A percentile compares a stretch with the other conserved stretches of the same genome.
These are phyloP conservation scores for Hypsopygia costalis DNA, from an alignment of 2,888 invertebrate genomes.

Conservation along the genomic window DNA sequence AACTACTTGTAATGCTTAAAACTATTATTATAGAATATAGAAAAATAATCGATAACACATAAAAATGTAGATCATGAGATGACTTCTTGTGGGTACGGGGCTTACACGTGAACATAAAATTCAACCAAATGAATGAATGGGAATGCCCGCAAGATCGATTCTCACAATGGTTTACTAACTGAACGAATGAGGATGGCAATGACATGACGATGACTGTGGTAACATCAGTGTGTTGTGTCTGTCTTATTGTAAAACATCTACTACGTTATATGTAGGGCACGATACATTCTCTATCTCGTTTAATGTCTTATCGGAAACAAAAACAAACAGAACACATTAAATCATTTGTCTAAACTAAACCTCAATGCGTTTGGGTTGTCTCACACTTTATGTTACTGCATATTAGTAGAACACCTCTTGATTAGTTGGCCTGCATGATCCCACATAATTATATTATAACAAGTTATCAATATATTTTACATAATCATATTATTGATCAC, in stretches of 20 bases:
- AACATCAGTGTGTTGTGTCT: conserved; percentile 67
- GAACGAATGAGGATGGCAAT: conserved; percentile 35
- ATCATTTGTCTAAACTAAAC: conserved; percentile 13
- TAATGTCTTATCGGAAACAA: not conserved
- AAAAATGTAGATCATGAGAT: conserved; percentile 67
- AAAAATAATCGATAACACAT: conserved; percentile 60
- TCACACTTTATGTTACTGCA: conserved; percentile 3
- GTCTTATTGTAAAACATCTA: conserved; percentile 38
- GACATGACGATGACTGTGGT: conserved; percentile 50
- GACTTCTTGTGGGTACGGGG: conserved; percentile 43
- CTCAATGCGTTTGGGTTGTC: not conserved
- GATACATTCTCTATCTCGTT: not conserved
- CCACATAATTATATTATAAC: conserved; percentile 37
- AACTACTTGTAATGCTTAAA: conserved; percentile 54
- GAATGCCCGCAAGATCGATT: conserved; percentile 27
- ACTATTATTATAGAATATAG: conserved; percentile 40
- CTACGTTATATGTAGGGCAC: conserved; percentile 18
- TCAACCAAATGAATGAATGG: conserved; percentile 40
- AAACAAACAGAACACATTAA: conserved; percentile 31
- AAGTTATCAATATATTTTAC: conserved; percentile 24
- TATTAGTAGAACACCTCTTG: conserved; percentile 20
- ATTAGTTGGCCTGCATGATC: conserved; percentile 38
- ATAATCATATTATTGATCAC: conserved; percentile 26
- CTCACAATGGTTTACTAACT: conserved; percentile 25
- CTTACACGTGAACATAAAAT: conserved; percentile 47